A percentile compares a stretch with the other conserved stretches of the same genome.
These are phyloP conservation scores for Spinibarbus caldwelli DNA, from an alignment of 2,797 vertebrate species.

Conservation along the genomic window DNA sequence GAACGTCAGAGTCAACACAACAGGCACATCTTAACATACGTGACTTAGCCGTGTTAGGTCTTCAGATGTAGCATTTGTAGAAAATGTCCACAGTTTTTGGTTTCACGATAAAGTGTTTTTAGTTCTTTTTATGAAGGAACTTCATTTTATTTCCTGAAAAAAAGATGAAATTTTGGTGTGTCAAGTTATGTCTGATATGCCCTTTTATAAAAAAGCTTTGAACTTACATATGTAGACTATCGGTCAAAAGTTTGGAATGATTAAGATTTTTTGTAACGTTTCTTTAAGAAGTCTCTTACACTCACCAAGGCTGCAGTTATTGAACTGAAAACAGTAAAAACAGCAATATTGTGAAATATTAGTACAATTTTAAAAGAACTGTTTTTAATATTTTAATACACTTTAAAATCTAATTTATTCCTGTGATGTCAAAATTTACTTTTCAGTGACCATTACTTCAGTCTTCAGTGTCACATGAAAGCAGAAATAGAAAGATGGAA, in stretches of 20 bases:
- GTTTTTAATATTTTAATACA: not conserved
- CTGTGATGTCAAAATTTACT: not conserved
- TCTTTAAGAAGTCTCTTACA: not conserved
- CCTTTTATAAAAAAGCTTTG: not conserved
- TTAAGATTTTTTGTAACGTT: not conserved
- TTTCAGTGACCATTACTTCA: not conserved
- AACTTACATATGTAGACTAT: too few species aligned
- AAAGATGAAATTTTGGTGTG: not conserved
- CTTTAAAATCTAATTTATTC: not conserved
- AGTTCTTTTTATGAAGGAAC: conserved; percentile 99
- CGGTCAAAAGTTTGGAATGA: not conserved
- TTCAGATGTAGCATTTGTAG: conserved; percentile 45
- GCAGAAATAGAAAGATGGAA: too few species aligned
- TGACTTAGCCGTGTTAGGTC: conserved; percentile 54
- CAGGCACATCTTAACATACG: conserved; percentile 44
- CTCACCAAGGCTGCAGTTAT: not conserved
- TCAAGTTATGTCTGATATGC: not conserved
- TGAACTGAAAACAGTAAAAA: not conserved
- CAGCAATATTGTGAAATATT: not conserved
- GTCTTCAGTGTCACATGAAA: too few species aligned
- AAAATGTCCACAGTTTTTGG: conserved; percentile 48
- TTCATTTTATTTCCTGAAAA: conserved; percentile 97
- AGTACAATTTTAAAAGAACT: not conserved
- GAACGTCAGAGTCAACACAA: conserved; percentile 48
- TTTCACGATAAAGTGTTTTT: conserved; percentile 65